phyloP scores from a whole-genome alignment of 92 coral and sea anemone genomes.

The Siderastrea siderea region DNA sequence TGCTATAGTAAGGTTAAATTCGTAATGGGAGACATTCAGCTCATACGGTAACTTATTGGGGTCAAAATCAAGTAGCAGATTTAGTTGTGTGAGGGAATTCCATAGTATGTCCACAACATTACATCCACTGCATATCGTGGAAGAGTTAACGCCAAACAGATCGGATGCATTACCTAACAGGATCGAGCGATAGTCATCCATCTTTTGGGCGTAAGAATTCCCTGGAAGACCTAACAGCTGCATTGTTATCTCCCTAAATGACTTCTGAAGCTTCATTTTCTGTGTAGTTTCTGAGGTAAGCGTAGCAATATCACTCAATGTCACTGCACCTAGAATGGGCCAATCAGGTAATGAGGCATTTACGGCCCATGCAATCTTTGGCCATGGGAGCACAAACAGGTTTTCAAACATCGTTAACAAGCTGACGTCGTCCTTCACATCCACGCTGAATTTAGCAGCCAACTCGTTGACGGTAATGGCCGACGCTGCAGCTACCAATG shows the following conservation, averaged over 20 bases:
- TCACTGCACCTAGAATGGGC: slow-evolving; percentile 70
- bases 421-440: slow-evolving; percentile 45
- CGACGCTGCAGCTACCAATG: slow-evolving; percentile 62
- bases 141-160: slow-evolving; percentile 64
- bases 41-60: slow-evolving; percentile 48
- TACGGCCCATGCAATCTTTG: slow-evolving; percentile 77
- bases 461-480: slow-evolving; percentile 35
- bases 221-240: slow-evolving; percentile 26
- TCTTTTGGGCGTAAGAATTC: not conserved
- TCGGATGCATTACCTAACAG: slow-evolving; percentile 37
- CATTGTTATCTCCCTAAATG: slow-evolving; percentile 45
- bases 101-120: slow-evolving; percentile 58
- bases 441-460: slow-evolving; percentile 63
- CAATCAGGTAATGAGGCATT: slow-evolving; percentile 59
- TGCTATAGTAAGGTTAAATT: slow-evolving; percentile 61
- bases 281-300: slow-evolving; percentile 24
- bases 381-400: slow-evolving; percentile 61
- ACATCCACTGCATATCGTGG: slow-evolving; percentile 57
- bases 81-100: slow-evolving; percentile 54
- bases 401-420: slow-evolving; percentile 55
- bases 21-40: slow-evolving; percentile 54
- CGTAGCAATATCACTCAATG: slow-evolving; percentile 29
- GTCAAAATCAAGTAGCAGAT: slow-evolving; percentile 40
- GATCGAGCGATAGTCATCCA: slow-evolving; percentile 30
- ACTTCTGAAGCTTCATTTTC: slow-evolving; percentile 19